Evolutionary conservation across 2,797 vertebrate genomes (phyloP).

Genomic region (Enteromius trimaculatus): DNA sequence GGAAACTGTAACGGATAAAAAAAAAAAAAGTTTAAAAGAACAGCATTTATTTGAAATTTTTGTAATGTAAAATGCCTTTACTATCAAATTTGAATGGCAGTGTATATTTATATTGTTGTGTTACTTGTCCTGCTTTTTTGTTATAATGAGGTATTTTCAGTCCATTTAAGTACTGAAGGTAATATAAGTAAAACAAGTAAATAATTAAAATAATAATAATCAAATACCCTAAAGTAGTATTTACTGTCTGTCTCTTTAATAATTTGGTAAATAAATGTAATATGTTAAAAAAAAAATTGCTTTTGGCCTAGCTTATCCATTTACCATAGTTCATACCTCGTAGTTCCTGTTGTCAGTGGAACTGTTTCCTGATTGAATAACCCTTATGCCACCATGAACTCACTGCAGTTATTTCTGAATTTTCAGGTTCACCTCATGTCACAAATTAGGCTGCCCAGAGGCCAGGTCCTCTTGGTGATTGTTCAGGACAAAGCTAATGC

Average conservation of each 20-base stretch:
- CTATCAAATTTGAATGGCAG: not conserved
- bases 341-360: not conserved
- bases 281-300: not conserved
- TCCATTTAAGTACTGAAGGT: not conserved
- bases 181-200: not conserved
- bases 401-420: constrained; percentile 26
- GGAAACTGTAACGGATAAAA: not conserved
- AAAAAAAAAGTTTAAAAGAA: not conserved
- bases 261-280: not conserved
- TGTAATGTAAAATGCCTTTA: not conserved
- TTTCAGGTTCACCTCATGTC: constrained; percentile 31
- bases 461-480: constrained; percentile 41
- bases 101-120: not conserved
- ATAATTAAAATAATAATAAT: not conserved
- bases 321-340: not conserved
- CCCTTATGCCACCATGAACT: not conserved
- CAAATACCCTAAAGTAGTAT: not conserved
- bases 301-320: not conserved
- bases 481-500: constrained; percentile 36
- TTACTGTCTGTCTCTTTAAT: not conserved
- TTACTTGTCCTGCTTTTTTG: not conserved
- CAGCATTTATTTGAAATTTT: not conserved
- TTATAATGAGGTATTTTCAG: too few species aligned
- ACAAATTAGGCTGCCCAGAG: constrained; percentile 37
- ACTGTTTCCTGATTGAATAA: constrained; percentile 15